Conservation (phyloP, 2,888 invertebrate genomes). For the Toxonevra muliebris region DNA sequence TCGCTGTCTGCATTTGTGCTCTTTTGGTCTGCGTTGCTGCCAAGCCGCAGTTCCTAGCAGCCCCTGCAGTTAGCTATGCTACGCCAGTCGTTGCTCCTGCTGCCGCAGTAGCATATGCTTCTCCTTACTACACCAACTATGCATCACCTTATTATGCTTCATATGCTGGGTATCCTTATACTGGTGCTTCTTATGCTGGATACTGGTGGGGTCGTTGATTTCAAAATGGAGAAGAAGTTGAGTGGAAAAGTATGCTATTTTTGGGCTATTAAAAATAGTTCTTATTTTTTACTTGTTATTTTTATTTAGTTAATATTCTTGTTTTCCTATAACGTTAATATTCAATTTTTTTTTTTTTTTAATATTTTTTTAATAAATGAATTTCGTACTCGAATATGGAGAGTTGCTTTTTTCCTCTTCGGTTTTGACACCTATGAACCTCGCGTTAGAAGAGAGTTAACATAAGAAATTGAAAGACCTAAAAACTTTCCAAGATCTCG, state of each 20-base stretch:
- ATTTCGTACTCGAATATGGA: background rate
- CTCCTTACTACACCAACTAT: conserved; percentile 13
- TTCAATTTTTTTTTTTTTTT: background rate
- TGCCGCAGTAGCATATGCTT: conserved; percentile 3
- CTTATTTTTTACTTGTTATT: background rate
- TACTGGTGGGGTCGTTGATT: conserved; percentile 18
- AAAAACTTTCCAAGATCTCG: too few species aligned
- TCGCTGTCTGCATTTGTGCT: conserved; percentile 17
- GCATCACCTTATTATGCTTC: conserved; percentile 20
- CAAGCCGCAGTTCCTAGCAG: conserved; percentile 22
- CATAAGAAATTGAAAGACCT: too few species aligned
- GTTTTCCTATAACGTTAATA: background rate
- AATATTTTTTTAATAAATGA: background rate
- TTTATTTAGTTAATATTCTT: background rate
- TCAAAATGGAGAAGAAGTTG: background rate
- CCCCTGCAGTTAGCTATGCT: background rate
- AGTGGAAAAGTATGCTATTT: background rate
- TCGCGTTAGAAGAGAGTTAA: too few species aligned
- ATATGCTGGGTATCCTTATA: conserved; percentile 20
- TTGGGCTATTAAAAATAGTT: conserved; percentile 1
- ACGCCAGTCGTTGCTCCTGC: conserved; percentile 7
- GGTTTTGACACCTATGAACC: too few species aligned
- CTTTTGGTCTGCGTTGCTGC: conserved; percentile 14
- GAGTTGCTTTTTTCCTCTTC: too few species aligned
- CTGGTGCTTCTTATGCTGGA: background rate